These are phyloP conservation scores for Plecturocebus donacophilus DNA, from an alignment of 2,113 vertebrate genomes.

Conservation along the genomic window DNA sequence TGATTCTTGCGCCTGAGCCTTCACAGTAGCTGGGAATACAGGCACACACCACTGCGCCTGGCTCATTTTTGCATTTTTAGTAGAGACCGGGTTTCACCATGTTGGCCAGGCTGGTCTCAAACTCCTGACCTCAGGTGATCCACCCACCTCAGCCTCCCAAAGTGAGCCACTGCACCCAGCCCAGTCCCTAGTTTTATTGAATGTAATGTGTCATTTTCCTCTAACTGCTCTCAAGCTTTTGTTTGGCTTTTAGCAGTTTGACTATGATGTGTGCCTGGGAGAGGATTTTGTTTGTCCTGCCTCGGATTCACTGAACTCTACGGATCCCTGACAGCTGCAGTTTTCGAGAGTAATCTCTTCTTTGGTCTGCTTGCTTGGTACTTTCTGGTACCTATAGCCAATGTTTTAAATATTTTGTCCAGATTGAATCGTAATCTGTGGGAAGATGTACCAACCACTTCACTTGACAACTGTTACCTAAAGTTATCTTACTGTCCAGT, in stretches of 20 bases:
- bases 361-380: not conserved
- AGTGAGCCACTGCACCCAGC: too few relatives aligned
- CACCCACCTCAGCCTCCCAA: too few relatives aligned
- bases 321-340: not conserved
- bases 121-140: too few relatives aligned
- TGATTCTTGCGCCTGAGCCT: too few relatives aligned
- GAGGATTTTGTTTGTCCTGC: not conserved
- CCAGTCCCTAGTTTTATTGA: too few relatives aligned
- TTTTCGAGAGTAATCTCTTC: not conserved
- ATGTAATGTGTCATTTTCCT: not conserved
- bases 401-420: not conserved
- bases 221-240: not conserved
- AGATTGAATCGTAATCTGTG: not conserved
- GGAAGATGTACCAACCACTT: not conserved
- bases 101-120: too few relatives aligned
- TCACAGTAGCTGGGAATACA: too few relatives aligned
- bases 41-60: too few relatives aligned
- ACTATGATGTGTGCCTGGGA: not conserved
- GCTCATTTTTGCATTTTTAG: too few relatives aligned
- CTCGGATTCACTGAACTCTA: not conserved
- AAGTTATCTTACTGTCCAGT: not conserved
- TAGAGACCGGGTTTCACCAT: too few relatives aligned
- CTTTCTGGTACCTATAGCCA: not conserved
- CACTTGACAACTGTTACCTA: not conserved
- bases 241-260: not conserved